phyloP scores from a whole-genome alignment of 2,113 vertebrate species.

The Elanoides forficatus region DNA sequence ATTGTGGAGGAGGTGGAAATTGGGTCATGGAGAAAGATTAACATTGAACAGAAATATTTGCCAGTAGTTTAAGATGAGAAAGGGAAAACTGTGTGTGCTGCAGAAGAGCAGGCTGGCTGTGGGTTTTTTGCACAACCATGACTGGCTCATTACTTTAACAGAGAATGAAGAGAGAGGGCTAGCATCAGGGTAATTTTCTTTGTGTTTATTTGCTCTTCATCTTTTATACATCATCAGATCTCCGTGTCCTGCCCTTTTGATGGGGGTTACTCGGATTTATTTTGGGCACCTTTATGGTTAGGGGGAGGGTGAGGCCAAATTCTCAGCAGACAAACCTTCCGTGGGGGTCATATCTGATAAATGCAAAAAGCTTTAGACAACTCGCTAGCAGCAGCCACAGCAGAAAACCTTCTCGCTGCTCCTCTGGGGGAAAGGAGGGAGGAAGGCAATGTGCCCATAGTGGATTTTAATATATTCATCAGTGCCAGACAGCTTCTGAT shows the following conservation, averaged over 20 bases:
- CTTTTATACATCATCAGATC: not conserved
- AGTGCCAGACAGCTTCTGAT: conserved; percentile 8
- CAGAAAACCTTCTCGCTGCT: not conserved
- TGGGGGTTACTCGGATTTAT: not conserved
- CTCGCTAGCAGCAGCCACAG: not conserved
- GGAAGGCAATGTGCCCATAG: not conserved
- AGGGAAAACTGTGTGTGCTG: not conserved
- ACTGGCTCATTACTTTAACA: not conserved
- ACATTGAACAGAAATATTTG: conserved; percentile 22
- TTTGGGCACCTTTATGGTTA: not conserved
- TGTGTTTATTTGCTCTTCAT: not conserved
- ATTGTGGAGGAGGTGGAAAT: conserved; percentile 45
- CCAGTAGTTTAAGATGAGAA: conserved; percentile 11
- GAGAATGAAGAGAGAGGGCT: not conserved
- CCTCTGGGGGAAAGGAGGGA: not conserved
- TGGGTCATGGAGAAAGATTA: conserved; percentile 41
- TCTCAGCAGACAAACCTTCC: not conserved
- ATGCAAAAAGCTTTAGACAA: not conserved
- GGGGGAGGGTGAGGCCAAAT: not conserved
- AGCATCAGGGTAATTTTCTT: not conserved
- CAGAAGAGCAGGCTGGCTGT: not conserved
- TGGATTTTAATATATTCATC: conserved; percentile 8
- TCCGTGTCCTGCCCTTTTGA: rapidly evolving
- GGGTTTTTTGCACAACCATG: not conserved
- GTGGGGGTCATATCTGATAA: not conserved